phyloP scores from a whole-genome alignment of 1,140 invertebrate genomes.

The Penaeus vannamei region DNA sequence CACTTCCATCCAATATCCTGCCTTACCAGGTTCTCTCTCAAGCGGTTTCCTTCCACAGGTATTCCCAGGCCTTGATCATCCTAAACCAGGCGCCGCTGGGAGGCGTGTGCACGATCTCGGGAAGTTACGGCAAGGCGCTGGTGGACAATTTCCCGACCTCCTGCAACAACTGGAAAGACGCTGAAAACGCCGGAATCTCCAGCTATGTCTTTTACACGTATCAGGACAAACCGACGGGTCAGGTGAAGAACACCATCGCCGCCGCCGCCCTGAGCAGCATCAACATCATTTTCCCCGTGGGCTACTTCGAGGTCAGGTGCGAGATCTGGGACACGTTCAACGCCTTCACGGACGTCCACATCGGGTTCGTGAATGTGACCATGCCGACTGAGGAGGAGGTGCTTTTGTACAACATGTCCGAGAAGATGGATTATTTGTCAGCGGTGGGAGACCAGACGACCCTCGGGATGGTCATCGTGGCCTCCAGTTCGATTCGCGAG shows the following conservation, averaged over 20 bases:
- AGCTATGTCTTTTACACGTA: slow-evolving; percentile 38
- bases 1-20: not conserved
- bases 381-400: slow-evolving; percentile 31
- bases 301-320: slow-evolving; percentile 14
- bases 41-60: not conserved
- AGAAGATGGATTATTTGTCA: not conserved
- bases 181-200: slow-evolving; percentile 16
- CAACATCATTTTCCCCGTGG: slow-evolving; percentile 26
- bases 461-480: slow-evolving; percentile 21
- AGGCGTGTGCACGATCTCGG: slow-evolving; percentile 1
- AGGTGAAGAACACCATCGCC: not conserved
- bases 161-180: slow-evolving; percentile 35
- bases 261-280: not conserved
- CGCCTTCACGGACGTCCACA: not conserved
- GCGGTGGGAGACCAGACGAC: slow-evolving; percentile 31
- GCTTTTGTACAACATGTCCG: slow-evolving; percentile 1
- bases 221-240: not conserved
- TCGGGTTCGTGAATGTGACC: not conserved
- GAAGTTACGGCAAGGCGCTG: not conserved
- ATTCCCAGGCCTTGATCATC: slow-evolving; percentile 22
- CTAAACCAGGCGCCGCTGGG: slow-evolving; percentile 6
- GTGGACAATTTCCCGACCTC: not conserved
- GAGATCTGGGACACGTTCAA: slow-evolving; percentile 14
- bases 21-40: not conserved
- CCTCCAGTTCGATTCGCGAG: not conserved